Evolutionary conservation across 2,113 vertebrate species (phyloP).

Genomic region (Dolichotis patagonum): DNA sequence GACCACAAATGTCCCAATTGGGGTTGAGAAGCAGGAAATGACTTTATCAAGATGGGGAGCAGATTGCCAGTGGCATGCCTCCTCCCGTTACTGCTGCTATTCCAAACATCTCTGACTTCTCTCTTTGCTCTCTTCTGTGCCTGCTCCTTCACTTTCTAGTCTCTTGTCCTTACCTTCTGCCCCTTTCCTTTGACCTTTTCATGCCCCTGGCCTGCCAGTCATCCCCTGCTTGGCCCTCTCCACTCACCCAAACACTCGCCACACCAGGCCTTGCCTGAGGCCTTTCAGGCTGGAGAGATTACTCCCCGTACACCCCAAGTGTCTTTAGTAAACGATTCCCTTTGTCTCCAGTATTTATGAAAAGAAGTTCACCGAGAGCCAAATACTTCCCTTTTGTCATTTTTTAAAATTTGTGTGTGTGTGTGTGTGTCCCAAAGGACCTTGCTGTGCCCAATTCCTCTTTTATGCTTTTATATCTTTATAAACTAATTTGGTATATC

Average conservation of each 20-base stretch:
- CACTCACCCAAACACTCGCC: not conserved
- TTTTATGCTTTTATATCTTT: conserved; percentile 16
- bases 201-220: not conserved
- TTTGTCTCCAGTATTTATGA: conserved; percentile 19
- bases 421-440: not conserved
- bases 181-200: not conserved
- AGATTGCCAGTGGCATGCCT: not conserved
- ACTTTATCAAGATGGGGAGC: not conserved
- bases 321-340: conserved; percentile 14
- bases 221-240: not conserved
- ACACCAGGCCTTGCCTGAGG: not conserved
- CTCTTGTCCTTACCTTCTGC: not conserved
- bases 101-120: not conserved
- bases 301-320: not conserved
- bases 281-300: not conserved
- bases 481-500: conserved; percentile 16
- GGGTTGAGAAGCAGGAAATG: conserved; percentile 5
- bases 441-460: not conserved
- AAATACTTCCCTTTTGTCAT: conserved; percentile 49
- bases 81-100: not conserved
- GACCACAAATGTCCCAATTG: not conserved
- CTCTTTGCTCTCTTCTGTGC: not conserved
- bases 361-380: conserved; percentile 45
- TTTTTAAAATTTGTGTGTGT: not conserved
- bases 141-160: not conserved